Base-by-base conservation (phyloP, 1,140 invertebrate genomes). In the Diorhabda carinulata region DNA sequence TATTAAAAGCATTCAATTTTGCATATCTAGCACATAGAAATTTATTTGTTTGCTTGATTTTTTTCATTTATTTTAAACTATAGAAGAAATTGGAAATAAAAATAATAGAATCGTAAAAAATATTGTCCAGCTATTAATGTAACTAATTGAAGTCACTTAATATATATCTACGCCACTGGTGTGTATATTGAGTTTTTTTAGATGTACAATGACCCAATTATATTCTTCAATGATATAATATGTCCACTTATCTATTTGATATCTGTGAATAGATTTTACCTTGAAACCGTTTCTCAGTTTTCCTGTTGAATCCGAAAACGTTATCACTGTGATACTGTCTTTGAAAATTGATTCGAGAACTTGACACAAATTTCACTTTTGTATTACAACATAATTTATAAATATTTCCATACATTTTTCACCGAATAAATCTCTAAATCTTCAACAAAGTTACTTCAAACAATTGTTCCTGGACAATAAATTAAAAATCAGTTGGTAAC, bases 221-320 rank as follows among this genome's bases (percentile, higher is more conserved):
- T 60, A 60, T 40, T n/a, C 7, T 60, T 5, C 10, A 60, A 6
- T 1, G 10, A 25, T 25, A 40, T 6, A 60, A 60, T 60, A 60
- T n/a, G n/a, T 60, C 10, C 5, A 60, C 5, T 8, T 3, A 61
- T 41, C 25, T 8, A 61, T 10, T 8, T 62, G 41, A 4, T 60
- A 44, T 45, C 59, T 47, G 45, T 62, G 47, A 2, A 3, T 43
- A n/a, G 25, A 25, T 67, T 66, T 69, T 67, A 74, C 71, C 65
- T 44, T 60, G 45, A 62, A 66, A 69, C 25, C 58, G 42, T 60
- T 4, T 57, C 52, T 67, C 63, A 47, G 40, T 64, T 70, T 77
- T 75, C 42, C 65, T 72, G 52, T 70, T 78, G 60, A 76, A 79
- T 58, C 78, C 78, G 69, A 79, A 79, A 10, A 75, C 73, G 61